phyloP scores from a whole-genome alignment of 2,888 invertebrate genomes.

The Hirtodrosophila histrioides region DNA sequence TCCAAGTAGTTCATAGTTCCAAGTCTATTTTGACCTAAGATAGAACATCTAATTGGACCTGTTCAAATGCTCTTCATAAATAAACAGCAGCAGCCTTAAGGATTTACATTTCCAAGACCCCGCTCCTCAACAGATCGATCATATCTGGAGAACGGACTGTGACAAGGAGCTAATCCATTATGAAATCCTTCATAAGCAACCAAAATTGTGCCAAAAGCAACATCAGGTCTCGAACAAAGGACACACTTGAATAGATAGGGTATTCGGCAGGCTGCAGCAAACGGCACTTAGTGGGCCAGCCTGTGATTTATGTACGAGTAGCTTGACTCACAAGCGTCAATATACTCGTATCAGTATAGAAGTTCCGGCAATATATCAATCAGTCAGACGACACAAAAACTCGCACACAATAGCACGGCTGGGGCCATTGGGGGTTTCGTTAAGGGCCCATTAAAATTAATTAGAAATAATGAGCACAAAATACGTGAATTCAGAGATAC shows the following conservation, averaged over 20 bases:
- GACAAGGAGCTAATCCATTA: no score
- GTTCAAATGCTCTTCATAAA: no score
- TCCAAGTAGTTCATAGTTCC: no score
- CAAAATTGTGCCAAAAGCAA: no score
- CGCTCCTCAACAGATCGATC: no score
- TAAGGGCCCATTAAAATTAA: conserved; percentile 58
- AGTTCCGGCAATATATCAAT: conserved; percentile 47
- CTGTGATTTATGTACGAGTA: conserved; percentile 37
- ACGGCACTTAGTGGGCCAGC: conserved; percentile 7
- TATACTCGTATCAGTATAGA: conserved; percentile 31
- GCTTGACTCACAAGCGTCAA: conserved; percentile 16
- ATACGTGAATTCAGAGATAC: conserved; percentile 30
- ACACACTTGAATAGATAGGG: conserved; percentile 10
- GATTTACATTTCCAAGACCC: no score
- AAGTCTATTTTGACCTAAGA: no score
- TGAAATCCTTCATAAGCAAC: no score
- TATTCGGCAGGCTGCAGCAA: conserved; percentile 18
- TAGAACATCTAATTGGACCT: no score
- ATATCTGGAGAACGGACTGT: no score
- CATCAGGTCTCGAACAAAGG: no score
- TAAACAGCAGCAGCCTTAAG: no score
- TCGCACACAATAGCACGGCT: background rate
- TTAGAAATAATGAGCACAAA: conserved; percentile 57
- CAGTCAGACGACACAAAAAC: conserved; percentile 9
- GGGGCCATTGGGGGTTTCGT: background rate